These are phyloP conservation scores for Marcusenius ussheri DNA, from an alignment of 2,113 vertebrate species.

Conservation along the genomic window DNA sequence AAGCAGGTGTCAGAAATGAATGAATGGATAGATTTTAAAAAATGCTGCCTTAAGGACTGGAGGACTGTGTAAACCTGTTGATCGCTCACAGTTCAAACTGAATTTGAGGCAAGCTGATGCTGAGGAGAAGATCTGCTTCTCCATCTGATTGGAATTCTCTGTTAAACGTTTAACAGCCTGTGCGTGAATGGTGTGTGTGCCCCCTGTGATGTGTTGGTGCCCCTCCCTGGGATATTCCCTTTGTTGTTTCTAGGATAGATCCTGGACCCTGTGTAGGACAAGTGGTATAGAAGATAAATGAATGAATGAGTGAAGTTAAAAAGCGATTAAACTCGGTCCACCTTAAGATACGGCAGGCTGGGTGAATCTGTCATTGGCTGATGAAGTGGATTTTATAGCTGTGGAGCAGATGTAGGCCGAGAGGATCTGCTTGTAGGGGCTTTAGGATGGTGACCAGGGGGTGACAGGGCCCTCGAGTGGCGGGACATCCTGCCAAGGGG, in stretches of 20 bases:
- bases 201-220: neutral
- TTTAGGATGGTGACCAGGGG: neutral
- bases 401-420: neutral
- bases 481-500: conserved; percentile 37
- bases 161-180: neutral
- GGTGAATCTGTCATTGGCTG: neutral
- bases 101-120: neutral
- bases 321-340: neutral
- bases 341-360: neutral
- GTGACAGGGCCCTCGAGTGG: neutral
- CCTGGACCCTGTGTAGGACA: neutral
- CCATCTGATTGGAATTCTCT: neutral
- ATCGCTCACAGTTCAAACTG: neutral
- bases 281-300: neutral
- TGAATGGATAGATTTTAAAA: neutral
- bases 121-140: neutral
- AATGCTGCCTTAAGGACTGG: neutral
- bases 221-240: neutral
- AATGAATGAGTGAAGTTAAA: neutral
- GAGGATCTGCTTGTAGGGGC: neutral
- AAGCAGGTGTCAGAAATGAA: neutral
- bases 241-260: neutral
- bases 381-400: neutral
- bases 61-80: neutral
- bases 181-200: neutral